Evolutionary conservation across 2,888 invertebrate species (phyloP), one percentile per base, ranked within the genome.

Genomic region (Chymomyza fuscimana): DNA sequence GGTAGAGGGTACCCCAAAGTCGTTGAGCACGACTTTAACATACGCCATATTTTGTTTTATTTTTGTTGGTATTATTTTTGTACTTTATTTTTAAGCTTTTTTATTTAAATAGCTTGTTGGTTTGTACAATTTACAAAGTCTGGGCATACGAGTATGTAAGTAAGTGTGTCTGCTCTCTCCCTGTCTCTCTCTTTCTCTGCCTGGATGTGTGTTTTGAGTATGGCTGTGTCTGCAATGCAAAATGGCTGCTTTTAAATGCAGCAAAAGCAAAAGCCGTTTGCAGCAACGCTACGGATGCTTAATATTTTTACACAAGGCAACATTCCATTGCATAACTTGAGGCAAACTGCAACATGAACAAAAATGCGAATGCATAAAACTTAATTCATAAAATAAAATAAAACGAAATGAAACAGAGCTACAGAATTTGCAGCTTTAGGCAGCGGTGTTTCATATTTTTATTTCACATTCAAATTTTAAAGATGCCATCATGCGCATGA

Each of bases 231-330:
- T 32, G 9, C 32, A 32, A 32, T 32, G 32, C 32, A 32, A 32
- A 32, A 32, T 32, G 32, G 32, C 32, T 32, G 32, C 32, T 32
- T 32, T 32, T 15, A 46, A 46, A 46, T 46, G 32, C 40, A 46
- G 40, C 59, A 72, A 76, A 74, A 63, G 4, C 25, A 25, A 25
- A 10, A 50, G 29, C 50, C 22, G 15, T 4, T 46, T 22, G 54
- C 51, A 59, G 59, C 51, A 19, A 54, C 22, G n/a, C 46, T 12
- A 65, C 62, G 65, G 62, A 63, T 70, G 40, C 51, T 54, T 66
- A 40, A 16, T 46, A 62, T 19, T 50, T 19, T 22, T 22, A 15
- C 10, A 56, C 15, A 58, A 25, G 5, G 4, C 10, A 63, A 22
- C 22, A 54, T 54, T 6, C 4, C 22, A 16, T 54, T 54, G 16